Percentiles rank a stretch among this genome's conserved stretches.
phyloP scores from a whole-genome alignment of 2,888 invertebrate species.

The Rhagonycha lutea region DNA sequence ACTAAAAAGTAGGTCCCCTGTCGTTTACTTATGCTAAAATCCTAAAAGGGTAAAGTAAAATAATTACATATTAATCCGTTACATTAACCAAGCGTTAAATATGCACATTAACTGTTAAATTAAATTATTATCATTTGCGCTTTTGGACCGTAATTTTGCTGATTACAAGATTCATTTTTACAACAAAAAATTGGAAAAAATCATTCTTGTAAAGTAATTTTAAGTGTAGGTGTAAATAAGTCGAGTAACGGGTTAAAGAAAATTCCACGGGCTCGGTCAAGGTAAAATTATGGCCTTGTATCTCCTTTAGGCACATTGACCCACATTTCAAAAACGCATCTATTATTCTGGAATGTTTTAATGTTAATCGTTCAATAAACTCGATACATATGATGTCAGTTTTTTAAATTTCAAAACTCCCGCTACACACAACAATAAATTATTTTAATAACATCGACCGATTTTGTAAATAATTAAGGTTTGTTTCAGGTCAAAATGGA shows the following conservation, averaged over 20 bases:
- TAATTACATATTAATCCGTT: constrained; percentile 1
- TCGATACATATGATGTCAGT: background rate
- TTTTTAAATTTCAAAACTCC: background rate
- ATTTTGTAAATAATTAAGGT: background rate
- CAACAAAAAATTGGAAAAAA: background rate
- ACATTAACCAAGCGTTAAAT: background rate
- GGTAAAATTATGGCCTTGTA: constrained; percentile 43
- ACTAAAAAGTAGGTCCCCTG: background rate
- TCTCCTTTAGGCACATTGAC: constrained; percentile 32
- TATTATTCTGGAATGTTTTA: constrained; percentile 3
- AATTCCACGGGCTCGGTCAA: constrained; percentile 37
- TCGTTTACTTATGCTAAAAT: background rate
- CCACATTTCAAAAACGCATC: constrained; percentile 27
- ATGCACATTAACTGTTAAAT: background rate
- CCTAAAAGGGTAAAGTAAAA: background rate
- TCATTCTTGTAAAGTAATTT: background rate
- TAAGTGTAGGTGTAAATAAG: constrained; percentile 20
- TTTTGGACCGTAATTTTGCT: background rate
- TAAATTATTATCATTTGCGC: background rate
- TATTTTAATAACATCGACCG: background rate
- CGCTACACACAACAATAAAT: background rate
- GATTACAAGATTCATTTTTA: background rate
- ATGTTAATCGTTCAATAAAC: background rate
- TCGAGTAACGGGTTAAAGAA: constrained; percentile 23
- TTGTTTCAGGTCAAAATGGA: constrained; percentile 43